Conservation (phyloP, 1,140 invertebrate species). For the Mizuhopecten yessoensis region DNA sequence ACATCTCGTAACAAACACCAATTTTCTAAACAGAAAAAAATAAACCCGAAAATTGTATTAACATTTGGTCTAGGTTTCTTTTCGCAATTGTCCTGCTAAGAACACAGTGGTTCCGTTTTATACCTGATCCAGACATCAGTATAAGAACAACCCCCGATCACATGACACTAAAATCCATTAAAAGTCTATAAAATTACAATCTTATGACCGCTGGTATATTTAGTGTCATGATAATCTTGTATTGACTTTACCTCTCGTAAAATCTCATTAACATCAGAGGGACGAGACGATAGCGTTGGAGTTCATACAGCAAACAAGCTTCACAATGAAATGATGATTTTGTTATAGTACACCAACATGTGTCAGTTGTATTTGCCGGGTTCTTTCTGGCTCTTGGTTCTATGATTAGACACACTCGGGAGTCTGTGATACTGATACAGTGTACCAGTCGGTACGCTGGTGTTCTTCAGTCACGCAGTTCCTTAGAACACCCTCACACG, state of each 20-base stretch:
- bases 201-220: not conserved
- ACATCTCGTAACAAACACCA: no score
- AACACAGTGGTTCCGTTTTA: not conserved
- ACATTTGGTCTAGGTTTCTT: not conserved
- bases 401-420: not conserved
- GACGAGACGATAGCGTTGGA: not conserved
- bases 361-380: not conserved
- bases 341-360: not conserved
- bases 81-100: not conserved
- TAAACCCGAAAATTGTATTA: no score
- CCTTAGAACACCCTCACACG: slow-evolving; percentile 19
- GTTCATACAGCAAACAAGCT: not conserved
- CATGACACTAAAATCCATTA: no score
- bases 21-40: no score
- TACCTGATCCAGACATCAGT: not conserved
- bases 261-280: not conserved
- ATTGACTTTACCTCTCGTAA: not conserved
- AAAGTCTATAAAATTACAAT: not conserved
- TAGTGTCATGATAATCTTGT: not conserved
- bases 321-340: not conserved
- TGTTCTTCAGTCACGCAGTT: not conserved
- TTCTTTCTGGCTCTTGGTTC: not conserved
- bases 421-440: not conserved
- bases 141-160: no score
- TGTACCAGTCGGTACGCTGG: not conserved